Percentiles rank a stretch among this genome's conserved stretches.
phyloP scores from a whole-genome alignment of 2,113 vertebrate genomes.

The Myrmecophaga tridactyla region DNA sequence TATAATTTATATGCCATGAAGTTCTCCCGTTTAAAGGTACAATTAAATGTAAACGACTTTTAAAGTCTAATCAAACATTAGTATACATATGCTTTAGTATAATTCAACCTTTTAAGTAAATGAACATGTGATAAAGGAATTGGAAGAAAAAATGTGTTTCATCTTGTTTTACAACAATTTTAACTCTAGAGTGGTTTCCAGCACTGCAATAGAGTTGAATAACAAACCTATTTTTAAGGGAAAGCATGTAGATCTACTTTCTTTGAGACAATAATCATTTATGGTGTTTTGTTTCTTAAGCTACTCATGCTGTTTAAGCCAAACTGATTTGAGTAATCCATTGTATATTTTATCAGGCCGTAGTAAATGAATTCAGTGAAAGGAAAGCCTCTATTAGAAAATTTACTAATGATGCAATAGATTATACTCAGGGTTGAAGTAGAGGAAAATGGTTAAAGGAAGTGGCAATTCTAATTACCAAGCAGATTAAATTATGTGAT shows the following conservation, averaged over 20 bases:
- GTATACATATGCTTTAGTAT: not conserved
- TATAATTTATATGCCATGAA: not conserved
- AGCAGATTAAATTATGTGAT: conserved; percentile 28
- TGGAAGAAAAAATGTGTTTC: not conserved
- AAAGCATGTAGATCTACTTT: conserved; percentile 19
- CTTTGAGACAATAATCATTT: conserved; percentile 34
- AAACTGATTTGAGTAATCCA: conserved; percentile 48
- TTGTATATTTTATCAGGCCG: conserved; percentile 59
- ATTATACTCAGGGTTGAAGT: conserved; percentile 9
- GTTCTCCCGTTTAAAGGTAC: conserved; percentile 17
- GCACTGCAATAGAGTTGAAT: not conserved
- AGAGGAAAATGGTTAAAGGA: conserved; percentile 24
- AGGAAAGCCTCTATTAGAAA: conserved; percentile 58
- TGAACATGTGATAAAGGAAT: not conserved
- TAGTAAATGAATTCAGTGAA: conserved; percentile 57
- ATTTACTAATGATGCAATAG: conserved; percentile 20
- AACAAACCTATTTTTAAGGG: conserved; percentile 31
- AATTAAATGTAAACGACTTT: not conserved
- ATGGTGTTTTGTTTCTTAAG: not conserved
- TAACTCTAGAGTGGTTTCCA: conserved; percentile 43
- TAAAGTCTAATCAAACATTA: conserved; percentile 4
- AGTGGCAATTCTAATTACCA: conserved; percentile 29
- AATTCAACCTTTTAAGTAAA: not conserved
- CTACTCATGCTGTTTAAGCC: conserved; percentile 34
- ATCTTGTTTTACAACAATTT: conserved; percentile 33